Conservation (phyloP, 2,888 invertebrate genomes). For the Autographa gamma region DNA sequence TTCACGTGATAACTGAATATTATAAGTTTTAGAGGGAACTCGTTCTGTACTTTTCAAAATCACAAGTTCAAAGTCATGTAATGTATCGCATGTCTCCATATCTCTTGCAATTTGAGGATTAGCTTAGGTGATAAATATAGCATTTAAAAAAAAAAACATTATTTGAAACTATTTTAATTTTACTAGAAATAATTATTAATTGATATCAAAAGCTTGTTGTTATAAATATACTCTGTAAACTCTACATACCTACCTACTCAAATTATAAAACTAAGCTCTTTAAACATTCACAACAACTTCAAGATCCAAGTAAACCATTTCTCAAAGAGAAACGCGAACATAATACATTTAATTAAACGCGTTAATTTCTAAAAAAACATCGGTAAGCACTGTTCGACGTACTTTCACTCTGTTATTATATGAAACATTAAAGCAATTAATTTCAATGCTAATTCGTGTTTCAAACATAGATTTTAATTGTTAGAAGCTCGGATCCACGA, state of each 20-base stretch:
- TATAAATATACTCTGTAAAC: no score
- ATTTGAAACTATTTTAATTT: no score
- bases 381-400: neutral
- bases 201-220: no score
- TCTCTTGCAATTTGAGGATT: no score
- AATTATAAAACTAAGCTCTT: neutral
- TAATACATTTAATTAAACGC: constrained; percentile 26
- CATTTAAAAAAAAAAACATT: no score
- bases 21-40: no score
- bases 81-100: no score
- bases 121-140: no score
- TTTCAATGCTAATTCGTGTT: constrained; percentile 6
- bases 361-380: constrained; percentile 20
- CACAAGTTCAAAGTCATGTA: no score
- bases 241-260: neutral
- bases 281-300: neutral
- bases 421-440: constrained; percentile 14
- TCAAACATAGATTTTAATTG: neutral
- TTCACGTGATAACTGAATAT: no score
- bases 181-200: no score
- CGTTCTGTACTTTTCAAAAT: no score
- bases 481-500: neutral
- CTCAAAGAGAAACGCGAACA: constrained; percentile 19
- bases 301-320: neutral
- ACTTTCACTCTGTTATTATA: constrained; percentile 36